Base-by-base conservation (phyloP, 2,113 vertebrate genomes). In the Empidonax alnorum region DNA sequence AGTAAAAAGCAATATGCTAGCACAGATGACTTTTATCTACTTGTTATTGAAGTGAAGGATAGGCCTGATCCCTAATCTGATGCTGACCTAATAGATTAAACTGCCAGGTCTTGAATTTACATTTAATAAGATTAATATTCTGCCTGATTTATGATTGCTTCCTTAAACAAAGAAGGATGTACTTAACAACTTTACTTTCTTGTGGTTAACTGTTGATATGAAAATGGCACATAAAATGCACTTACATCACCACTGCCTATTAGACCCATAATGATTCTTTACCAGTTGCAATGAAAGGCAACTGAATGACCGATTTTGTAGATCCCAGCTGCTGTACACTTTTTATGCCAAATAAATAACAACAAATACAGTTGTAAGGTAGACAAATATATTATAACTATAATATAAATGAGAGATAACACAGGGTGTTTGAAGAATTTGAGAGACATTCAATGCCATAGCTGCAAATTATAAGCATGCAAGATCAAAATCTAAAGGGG, bases 211-310 rank as follows among this genome's bases (percentile, higher is more conserved):
- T 96, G 91, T 90, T 96, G 96, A 93, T 97, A 84, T 94, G 94
- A 94, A 96, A 97, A 96, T 90, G 83, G 95, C 92, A 97, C 49
- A 91, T 92, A 94, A 97, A 96, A 96, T 90, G 87, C 93, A 93
- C 95, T 97, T 96, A 96, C 91, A 97, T 95, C 93, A 97, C 86
- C 62, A 37, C 89, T 42, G 93, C 95, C 95, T 97, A 97, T 97
- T 96, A 96, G 94, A 92, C 90, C 82, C 93, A 96, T 97, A 97
- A 95, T 93, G 77, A 93, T 96, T 94, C 95, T 78, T 96, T 91
- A 97, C 96, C 97, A 97, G 95, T 91, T 97, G 96, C 92, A 90
- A 68, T 89, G 90, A 97, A 97, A 97, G 93, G 47, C 83, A 97
- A 93, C 31, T 87, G 96, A 97, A 84, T 97, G 86, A 97, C 79